phyloP scores from a whole-genome alignment of 2,888 invertebrate genomes.

The Leucoma salicis region DNA sequence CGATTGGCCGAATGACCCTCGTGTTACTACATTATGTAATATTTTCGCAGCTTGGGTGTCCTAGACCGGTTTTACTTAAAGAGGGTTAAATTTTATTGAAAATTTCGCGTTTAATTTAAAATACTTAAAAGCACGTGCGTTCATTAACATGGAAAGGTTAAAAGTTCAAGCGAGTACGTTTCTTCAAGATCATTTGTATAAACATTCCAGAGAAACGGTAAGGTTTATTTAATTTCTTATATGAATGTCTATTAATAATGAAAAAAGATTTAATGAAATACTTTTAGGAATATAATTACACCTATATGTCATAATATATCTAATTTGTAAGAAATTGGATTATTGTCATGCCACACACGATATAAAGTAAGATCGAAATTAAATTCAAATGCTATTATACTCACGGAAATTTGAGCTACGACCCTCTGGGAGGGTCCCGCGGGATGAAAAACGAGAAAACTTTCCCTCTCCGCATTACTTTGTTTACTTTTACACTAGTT shows the following conservation, averaged over 20 bases:
- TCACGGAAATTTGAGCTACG: conserved; percentile 65
- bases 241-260: background rate
- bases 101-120: conserved; percentile 79
- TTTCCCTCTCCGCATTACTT: conserved; percentile 63
- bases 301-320: background rate
- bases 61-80: conserved; percentile 52
- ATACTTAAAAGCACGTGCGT: conserved; percentile 67
- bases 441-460: conserved; percentile 73
- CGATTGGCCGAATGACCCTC: conserved; percentile 64
- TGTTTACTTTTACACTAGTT: conserved; percentile 76
- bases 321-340: conserved; percentile 8
- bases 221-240: background rate
- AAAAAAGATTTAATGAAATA: background rate
- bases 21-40: conserved; percentile 70
- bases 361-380: conserved; percentile 52
- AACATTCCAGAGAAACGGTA: background rate
- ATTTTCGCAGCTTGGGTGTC: conserved; percentile 73
- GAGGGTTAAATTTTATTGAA: conserved; percentile 57
- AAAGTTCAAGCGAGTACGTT: conserved; percentile 47
- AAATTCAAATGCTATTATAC: conserved; percentile 62
- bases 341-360: conserved; percentile 27
- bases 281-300: background rate
- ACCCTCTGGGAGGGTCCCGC: conserved; percentile 52
- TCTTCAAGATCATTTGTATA: conserved; percentile 34
- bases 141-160: conserved; percentile 67